Conservation (phyloP, 1,140 invertebrate species). For the Drosophila malerkotliana region DNA sequence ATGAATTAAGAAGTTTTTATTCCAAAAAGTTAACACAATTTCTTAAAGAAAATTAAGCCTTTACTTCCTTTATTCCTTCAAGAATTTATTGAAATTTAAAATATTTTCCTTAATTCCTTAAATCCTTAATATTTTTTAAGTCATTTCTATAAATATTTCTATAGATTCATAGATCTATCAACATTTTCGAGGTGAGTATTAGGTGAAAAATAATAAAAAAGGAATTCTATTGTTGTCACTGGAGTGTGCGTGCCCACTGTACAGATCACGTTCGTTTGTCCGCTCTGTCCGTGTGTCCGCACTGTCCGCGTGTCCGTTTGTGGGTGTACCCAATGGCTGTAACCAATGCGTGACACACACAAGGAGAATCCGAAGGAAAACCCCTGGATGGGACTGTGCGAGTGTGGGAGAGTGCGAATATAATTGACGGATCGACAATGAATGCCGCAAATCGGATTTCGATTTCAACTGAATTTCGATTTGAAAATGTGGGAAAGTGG, state of each 20-base stretch:
- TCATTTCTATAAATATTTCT: too few relatives aligned
- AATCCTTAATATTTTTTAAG: not conserved
- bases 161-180: not conserved
- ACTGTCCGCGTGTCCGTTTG: not conserved
- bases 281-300: slow-evolving; percentile 25
- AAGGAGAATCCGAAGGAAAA: slow-evolving; percentile 23
- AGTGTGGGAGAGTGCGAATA: slow-evolving; percentile 50
- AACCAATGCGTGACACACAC: slow-evolving; percentile 29
- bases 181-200: not conserved
- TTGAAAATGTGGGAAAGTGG: slow-evolving; percentile 15
- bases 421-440: slow-evolving; percentile 64
- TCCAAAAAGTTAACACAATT: too few relatives aligned
- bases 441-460: slow-evolving; percentile 43
- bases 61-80: too few relatives aligned
- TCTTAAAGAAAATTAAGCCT: too few relatives aligned
- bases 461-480: slow-evolving; percentile 16
- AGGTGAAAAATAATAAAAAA: not conserved
- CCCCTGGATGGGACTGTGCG: not conserved
- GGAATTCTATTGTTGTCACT: slow-evolving; percentile 19
- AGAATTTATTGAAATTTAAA: not conserved
- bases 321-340: slow-evolving; percentile 15
- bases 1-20: too few relatives aligned
- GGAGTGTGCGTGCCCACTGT: slow-evolving; percentile 32
- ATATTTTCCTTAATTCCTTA: not conserved
- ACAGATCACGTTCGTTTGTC: slow-evolving; percentile 35